Evolutionary conservation across 2,113 vertebrate genomes (phyloP).

Genomic region (Laticauda laticaudata): DNA sequence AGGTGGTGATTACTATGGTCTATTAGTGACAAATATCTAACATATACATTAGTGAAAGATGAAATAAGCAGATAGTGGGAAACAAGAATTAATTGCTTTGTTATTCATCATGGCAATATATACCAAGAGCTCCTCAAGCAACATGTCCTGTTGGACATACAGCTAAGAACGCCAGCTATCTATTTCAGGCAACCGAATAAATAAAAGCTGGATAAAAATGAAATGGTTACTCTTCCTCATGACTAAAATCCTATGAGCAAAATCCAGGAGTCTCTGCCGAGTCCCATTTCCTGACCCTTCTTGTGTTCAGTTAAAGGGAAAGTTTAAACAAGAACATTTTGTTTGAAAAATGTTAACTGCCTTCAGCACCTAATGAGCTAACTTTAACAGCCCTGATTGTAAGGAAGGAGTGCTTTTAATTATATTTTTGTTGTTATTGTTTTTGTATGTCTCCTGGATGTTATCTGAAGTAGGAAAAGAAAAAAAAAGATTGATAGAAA

Average conservation of each 20-base stretch:
- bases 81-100: rapidly evolving
- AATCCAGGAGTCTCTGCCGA: constrained; percentile 54
- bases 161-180: background rate
- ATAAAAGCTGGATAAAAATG: background rate
- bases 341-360: constrained; percentile 63
- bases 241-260: constrained; percentile 39
- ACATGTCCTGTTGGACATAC: background rate
- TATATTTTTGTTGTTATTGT: constrained; percentile 26
- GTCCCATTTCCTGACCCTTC: constrained; percentile 52
- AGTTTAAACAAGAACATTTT: constrained; percentile 70
- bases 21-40: background rate
- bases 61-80: background rate
- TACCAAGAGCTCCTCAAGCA: background rate
- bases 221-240: constrained; percentile 25
- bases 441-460: constrained; percentile 39
- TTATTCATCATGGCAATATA: background rate
- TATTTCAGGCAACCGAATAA: background rate
- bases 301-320: constrained; percentile 63
- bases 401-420: constrained; percentile 55
- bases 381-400: constrained; percentile 55
- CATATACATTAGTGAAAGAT: background rate
- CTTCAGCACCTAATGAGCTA: constrained; percentile 44
- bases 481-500: constrained; percentile 25
- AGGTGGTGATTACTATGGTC: background rate
- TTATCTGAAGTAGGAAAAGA: constrained; percentile 18